Base-by-base conservation (phyloP, 2,797 vertebrate genomes). In the Valencia hispanica region DNA sequence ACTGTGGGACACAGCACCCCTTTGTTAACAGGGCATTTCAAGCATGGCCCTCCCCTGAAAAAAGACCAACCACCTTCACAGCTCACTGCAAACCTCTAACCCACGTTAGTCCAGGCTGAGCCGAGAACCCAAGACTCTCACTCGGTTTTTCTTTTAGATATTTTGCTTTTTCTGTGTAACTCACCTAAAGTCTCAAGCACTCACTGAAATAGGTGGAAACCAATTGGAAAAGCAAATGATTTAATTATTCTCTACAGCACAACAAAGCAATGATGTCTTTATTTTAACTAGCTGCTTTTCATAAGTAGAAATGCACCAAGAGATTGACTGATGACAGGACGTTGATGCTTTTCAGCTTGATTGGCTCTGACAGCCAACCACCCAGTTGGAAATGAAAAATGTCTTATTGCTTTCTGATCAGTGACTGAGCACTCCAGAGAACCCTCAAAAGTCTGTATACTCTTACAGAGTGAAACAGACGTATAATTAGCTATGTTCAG, bases 51-150 rank as follows among this genome's bases (percentile, higher is more conserved):
- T 66, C 75, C 74, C 63, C 72, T 63, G 43, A 71, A 85, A 69
- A 70, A 55, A 51, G 1, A 84, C 83, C 66, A 73, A 72, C 71
- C 83, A 84, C 86, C 78, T 89, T 91, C 86, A 90, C 87, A 86
- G 86, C 81, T 61, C 78, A 80, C 61, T 72, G 79, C 53, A 81
- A 79, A 80, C 71, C 11, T 57, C 78, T 41, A 76, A 77, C 41
- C 78, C 68, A 63, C n/a, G 25, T 74, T 70, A 77, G 69, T 79
- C 78, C 74, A 70, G 72, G 81, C 71, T 55, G 63, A 80, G 71
- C 65, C 41, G 45, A 85, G 80, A 68, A 65, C 66, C 48, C 39
- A 36, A 57, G 47, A 77, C 11, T 48, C 74, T 59, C 34, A 45
- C 14, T 32, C 76, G 82, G 71, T 68, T 84, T 79, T 74, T 76